These are phyloP conservation scores for Menidia beryllina DNA, from an alignment of 2,113 vertebrate species.

Conservation along the genomic window DNA sequence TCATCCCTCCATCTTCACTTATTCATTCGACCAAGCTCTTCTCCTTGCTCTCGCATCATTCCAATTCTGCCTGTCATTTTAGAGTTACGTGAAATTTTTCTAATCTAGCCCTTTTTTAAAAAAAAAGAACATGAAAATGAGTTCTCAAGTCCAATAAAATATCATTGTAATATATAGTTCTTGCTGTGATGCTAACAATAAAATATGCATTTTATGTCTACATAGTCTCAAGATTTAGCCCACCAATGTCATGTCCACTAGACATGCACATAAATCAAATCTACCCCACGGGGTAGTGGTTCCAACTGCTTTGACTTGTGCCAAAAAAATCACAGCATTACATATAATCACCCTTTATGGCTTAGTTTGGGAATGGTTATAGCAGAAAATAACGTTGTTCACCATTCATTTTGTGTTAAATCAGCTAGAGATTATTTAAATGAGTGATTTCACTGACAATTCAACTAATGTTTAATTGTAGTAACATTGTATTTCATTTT, in stretches of 20 bases:
- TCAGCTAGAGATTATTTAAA: too few species aligned
- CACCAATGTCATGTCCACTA: not conserved
- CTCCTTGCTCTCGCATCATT: slow-evolving; percentile 28
- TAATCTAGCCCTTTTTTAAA: not conserved
- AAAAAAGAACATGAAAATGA: not conserved
- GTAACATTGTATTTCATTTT: too few species aligned
- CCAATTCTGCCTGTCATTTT: slow-evolving; percentile 34
- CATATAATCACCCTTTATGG: not conserved
- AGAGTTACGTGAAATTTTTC: slow-evolving; percentile 20
- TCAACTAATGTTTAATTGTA: too few species aligned
- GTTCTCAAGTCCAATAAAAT: not conserved
- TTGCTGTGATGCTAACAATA: not conserved
- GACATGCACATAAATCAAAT: not conserved
- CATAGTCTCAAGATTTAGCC: not conserved
- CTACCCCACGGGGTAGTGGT: slow-evolving; percentile 10
- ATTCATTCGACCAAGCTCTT: slow-evolving; percentile 42
- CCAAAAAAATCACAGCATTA: not conserved
- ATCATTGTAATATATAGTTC: not conserved
- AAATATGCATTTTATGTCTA: not conserved
- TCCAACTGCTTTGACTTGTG: slow-evolving; percentile 20
- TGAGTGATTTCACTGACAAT: too few species aligned
- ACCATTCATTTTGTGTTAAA: too few species aligned
- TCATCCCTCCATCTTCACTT: slow-evolving; percentile 56
- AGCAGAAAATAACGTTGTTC: not conserved
- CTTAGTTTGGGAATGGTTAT: not conserved